Evolutionary conservation across 2,113 vertebrate genomes (phyloP).

Genomic region (Prionailurus bengalensis): DNA sequence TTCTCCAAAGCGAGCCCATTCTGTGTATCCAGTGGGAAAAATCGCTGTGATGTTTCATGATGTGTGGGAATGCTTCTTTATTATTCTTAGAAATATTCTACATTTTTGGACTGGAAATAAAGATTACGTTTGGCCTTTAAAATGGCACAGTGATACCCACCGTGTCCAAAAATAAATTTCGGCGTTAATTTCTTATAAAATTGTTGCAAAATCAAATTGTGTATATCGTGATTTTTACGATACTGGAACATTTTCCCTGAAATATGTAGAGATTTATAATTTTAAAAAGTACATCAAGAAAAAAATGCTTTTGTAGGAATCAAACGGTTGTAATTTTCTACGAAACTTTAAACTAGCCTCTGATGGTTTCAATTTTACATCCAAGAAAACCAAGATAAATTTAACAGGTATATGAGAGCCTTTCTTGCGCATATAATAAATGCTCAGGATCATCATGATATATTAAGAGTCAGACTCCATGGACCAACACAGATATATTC

Average conservation of each 20-base stretch:
- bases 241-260: background rate
- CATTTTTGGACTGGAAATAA: background rate
- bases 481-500: background rate
- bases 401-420: background rate
- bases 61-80: background rate
- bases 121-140: background rate
- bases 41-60: background rate
- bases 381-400: background rate
- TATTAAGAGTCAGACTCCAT: background rate
- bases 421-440: background rate
- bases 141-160: background rate
- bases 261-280: background rate
- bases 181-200: slow-evolving; percentile 3
- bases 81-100: background rate
- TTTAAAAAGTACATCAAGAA: background rate
- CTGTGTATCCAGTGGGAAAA: background rate
- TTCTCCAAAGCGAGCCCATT: background rate
- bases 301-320: background rate
- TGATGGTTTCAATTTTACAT: background rate
- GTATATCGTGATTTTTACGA: background rate
- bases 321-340: slow-evolving; percentile 17
- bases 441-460: background rate
- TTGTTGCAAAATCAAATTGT: background rate
- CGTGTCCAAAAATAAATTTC: background rate
- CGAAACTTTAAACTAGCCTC: background rate